phyloP scores from a whole-genome alignment of 2,113 vertebrate genomes.

The Clinocottus analis region DNA sequence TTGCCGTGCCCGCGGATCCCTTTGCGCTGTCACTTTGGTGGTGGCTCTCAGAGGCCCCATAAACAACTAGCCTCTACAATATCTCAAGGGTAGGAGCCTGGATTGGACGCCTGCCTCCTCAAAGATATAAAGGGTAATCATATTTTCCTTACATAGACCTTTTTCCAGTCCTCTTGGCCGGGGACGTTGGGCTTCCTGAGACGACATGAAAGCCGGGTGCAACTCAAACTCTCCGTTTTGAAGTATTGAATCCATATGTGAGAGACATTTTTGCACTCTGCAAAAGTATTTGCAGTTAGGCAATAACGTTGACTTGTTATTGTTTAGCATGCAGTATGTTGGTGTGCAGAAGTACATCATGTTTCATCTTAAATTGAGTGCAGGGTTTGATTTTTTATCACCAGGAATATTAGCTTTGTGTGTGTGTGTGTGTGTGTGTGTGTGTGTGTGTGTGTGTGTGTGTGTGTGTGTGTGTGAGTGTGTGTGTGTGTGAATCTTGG shows the following conservation, averaged over 20 bases:
- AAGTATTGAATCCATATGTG: conserved; percentile 22
- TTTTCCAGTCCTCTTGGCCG: conserved; percentile 16
- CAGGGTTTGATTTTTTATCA: neutral
- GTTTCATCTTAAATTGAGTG: neutral
- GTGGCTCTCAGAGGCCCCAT: conserved; percentile 65
- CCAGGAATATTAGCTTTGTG: neutral
- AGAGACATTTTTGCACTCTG: conserved; percentile 2
- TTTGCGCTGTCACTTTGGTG: conserved; percentile 65
- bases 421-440: neutral
- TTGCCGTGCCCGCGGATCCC: conserved; percentile 50
- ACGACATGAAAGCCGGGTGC: conserved; percentile 17
- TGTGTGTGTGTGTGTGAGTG: too few species aligned
- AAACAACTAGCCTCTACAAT: conserved; percentile 65
- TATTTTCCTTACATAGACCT: conserved; percentile 63
- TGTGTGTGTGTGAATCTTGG: neutral
- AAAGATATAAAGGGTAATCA: conserved; percentile 74
- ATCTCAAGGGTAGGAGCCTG: conserved; percentile 66
- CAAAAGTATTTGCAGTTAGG: conserved; percentile 9
- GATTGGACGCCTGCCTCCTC: conserved; percentile 59
- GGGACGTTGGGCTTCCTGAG: conserved; percentile 16
- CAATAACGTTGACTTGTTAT: conserved; percentile 13
- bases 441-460: too few species aligned
- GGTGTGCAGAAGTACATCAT: neutral
- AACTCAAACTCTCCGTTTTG: conserved; percentile 9
- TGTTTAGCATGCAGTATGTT: neutral